A percentile compares a stretch with the other conserved stretches of the same genome.
These are phyloP conservation scores for Macropus fuliginosus DNA, from an alignment of 2,797 vertebrate genomes.

Conservation along the genomic window DNA sequence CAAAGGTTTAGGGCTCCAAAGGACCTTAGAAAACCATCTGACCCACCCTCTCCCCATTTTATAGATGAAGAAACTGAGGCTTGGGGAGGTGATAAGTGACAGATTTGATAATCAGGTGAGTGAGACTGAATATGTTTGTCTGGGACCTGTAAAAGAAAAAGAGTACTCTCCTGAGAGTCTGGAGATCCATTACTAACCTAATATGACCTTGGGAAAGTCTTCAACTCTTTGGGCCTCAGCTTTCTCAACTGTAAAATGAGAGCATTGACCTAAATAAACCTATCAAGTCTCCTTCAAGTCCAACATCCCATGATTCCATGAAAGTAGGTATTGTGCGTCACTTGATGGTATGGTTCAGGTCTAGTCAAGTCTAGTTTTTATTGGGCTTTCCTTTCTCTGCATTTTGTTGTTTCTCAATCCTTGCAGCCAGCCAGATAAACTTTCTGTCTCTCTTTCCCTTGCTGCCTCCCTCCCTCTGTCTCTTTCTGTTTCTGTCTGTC, in stretches of 20 bases:
- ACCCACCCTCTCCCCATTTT: not conserved
- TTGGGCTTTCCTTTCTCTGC: not conserved
- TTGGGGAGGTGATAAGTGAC: not conserved
- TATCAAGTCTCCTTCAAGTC: not conserved
- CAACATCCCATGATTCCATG: not conserved
- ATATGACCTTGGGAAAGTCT: not conserved
- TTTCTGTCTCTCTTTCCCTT: not conserved
- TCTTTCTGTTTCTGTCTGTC: not conserved
- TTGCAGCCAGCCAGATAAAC: not conserved
- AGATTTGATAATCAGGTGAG: not conserved
- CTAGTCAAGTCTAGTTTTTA: not conserved
- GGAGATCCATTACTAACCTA: not conserved
- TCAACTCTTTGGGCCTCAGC: no score
- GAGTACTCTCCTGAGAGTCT: not conserved
- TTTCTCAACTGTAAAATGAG: not conserved
- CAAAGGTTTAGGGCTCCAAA: not conserved
- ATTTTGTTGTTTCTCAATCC: not conserved
- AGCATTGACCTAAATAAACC: not conserved
- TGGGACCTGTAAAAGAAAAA: not conserved
- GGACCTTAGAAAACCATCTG: not conserved
- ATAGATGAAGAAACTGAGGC: not conserved
- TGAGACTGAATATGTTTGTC: not conserved
- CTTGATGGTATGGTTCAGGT: not conserved
- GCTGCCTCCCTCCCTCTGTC: not conserved
- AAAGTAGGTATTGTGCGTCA: fast-evolving